A percentile compares a stretch with the other conserved stretches of the same genome.
These are phyloP conservation scores for Hafferia zeledoni DNA, from an alignment of 2,797 vertebrate species.

Conservation along the genomic window DNA sequence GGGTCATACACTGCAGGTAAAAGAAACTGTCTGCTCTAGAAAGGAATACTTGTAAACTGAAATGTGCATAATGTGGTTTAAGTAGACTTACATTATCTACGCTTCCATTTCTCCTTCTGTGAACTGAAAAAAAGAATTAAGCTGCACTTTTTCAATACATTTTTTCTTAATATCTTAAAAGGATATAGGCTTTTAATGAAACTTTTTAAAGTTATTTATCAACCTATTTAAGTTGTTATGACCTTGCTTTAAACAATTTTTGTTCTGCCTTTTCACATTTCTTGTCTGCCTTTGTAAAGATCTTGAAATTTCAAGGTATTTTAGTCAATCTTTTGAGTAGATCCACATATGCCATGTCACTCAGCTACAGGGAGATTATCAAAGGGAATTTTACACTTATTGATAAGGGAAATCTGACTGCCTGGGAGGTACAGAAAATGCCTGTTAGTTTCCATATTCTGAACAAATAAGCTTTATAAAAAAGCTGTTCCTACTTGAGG, in stretches of 20 bases:
- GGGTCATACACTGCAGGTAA: not conserved
- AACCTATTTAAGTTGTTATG: not conserved
- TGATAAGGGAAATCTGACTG: not conserved
- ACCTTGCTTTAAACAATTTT: not conserved
- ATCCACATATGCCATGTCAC: not conserved
- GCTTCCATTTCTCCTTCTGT: not conserved
- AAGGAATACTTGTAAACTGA: not conserved
- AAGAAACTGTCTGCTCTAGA: not conserved
- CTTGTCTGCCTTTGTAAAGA: not conserved
- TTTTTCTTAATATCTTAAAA: not conserved
- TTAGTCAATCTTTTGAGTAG: not conserved
- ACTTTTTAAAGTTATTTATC: not conserved
- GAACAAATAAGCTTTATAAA: not conserved
- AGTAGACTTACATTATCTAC: not conserved
- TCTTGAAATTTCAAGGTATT: not conserved
- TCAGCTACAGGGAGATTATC: not conserved
- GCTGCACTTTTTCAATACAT: not conserved
- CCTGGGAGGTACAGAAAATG: not conserved
- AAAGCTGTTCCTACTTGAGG: not conserved
- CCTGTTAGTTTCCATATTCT: not conserved
- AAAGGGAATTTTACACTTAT: not conserved
- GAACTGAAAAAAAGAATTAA: not conserved
- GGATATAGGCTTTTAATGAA: not conserved
- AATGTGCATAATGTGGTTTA: not conserved
- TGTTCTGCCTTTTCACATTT: not conserved